A percentile compares a stretch with the other conserved stretches of the same genome.
Conservation (phyloP, 2,113 vertebrate species). For the Diadophis punctatus region DNA sequence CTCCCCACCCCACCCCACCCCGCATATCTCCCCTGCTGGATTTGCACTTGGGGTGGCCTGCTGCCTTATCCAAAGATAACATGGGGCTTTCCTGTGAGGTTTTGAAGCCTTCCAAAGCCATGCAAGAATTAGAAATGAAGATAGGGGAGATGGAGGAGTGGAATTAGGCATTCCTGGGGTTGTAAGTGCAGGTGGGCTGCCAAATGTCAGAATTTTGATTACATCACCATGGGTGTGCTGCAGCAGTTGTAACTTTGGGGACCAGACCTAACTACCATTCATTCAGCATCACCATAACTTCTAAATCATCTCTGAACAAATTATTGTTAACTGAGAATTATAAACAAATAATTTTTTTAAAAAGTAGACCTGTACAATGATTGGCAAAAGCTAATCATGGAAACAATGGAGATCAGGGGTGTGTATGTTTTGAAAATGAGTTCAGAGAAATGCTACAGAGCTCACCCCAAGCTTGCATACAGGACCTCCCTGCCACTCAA, state of each 20-base stretch:
- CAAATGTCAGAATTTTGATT: neutral
- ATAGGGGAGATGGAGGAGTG: neutral
- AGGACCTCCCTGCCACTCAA: neutral
- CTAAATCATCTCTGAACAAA: neutral
- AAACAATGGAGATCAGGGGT: neutral
- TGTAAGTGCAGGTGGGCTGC: neutral
- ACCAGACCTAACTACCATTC: neutral
- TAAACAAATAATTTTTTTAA: neutral
- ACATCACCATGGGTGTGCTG: neutral
- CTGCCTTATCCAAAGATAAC: neutral
- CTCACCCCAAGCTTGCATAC: neutral
- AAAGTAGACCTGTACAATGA: neutral
- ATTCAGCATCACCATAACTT: neutral
- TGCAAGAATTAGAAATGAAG: neutral
- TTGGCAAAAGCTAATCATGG: neutral
- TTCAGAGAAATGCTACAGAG: neutral
- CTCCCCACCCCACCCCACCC: neutral
- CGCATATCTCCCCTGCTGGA: neutral
- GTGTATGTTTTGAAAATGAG: neutral
- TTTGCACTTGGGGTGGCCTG: neutral
- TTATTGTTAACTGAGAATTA: neutral
- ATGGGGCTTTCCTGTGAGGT: neutral
- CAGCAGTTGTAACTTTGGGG: neutral
- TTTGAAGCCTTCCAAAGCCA: neutral
- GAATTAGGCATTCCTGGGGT: neutral